Evolutionary conservation across 1,140 invertebrate species (phyloP).

Genomic region (Macrosteles quadrilineatus): DNA sequence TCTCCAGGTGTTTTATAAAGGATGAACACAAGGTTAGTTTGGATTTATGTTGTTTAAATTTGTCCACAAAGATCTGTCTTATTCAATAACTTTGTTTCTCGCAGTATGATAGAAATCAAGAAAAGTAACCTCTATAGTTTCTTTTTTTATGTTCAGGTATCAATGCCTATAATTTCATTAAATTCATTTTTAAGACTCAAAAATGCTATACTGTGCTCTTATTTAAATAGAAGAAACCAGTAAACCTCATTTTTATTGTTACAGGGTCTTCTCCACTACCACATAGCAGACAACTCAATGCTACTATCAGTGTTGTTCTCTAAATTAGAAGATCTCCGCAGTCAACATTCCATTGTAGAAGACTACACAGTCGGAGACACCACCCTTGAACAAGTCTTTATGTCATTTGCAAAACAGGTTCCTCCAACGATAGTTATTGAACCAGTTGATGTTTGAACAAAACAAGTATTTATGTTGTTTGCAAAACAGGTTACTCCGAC

Average conservation of each 20-base stretch:
- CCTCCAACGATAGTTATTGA: constrained; percentile 3
- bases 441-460: constrained; percentile 2
- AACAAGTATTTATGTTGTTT: no score
- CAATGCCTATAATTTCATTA: no score
- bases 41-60: no score
- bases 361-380: constrained; percentile 66
- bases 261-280: constrained; percentile 60
- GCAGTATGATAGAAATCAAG: no score
- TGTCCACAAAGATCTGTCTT: no score
- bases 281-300: constrained; percentile 49
- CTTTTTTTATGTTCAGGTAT: no score
- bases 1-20: neutral
- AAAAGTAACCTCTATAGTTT: no score
- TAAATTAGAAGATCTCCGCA: constrained; percentile 54
- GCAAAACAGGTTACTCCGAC: no score
- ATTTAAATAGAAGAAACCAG: no score
- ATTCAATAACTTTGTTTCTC: no score
- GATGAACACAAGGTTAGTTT: constrained; percentile 28
- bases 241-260: constrained; percentile 36
- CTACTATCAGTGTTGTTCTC: constrained; percentile 57
- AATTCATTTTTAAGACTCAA: no score
- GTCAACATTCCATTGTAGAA: constrained; percentile 50
- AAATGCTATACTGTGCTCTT: no score
- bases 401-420: constrained; percentile 47
- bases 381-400: constrained; percentile 63